Conservation (phyloP, 2,888 invertebrate species). For the Pteria penguin region DNA sequence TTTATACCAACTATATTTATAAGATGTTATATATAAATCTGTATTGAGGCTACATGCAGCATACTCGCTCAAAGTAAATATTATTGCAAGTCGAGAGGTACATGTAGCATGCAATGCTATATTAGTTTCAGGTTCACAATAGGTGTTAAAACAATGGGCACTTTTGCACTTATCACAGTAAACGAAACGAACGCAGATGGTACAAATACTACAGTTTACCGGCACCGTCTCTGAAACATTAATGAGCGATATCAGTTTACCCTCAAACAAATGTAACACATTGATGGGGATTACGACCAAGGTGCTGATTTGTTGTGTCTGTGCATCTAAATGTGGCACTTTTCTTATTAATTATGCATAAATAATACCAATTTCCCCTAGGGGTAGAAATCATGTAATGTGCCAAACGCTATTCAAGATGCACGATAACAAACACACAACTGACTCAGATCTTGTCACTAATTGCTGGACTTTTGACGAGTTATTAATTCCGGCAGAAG, state of each 20-base stretch:
- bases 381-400: neutral
- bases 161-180: no score
- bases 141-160: no score
- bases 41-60: no score
- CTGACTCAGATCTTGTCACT: neutral
- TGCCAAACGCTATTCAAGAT: neutral
- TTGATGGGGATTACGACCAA: neutral
- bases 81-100: no score
- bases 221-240: neutral
- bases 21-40: no score
- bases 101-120: no score
- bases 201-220: neutral
- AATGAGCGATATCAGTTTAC: neutral
- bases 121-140: no score
- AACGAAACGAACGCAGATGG: neutral
- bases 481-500: neutral
- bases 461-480: neutral
- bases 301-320: neutral
- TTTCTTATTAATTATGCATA: neutral
- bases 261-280: neutral
- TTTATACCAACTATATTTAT: no score
- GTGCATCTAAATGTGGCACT: neutral
- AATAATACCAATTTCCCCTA: neutral
- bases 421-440: neutral
- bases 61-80: no score